Percentiles rank a stretch among this genome's conserved stretches.
phyloP scores from a whole-genome alignment of 2,113 vertebrate species.

The Corydoras sp. region DNA sequence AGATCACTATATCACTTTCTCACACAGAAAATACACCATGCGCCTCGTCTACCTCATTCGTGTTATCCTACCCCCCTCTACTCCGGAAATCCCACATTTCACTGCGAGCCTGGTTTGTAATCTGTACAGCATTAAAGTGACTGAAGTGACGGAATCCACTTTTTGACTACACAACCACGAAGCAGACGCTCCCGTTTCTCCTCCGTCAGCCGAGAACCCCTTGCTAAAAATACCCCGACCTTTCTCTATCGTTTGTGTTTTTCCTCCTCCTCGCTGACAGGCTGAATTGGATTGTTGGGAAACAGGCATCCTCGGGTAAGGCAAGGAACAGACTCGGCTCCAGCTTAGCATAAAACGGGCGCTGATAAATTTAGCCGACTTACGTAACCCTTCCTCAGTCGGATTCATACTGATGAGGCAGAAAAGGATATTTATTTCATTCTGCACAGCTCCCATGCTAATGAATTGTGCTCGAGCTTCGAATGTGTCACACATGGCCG shows the following conservation, averaged over 20 bases:
- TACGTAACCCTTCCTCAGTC: constrained; percentile 64
- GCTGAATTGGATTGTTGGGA: constrained; percentile 51
- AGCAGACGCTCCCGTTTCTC: constrained; percentile 30
- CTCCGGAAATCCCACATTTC: background rate
- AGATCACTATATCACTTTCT: too few species aligned
- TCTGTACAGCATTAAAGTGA: constrained; percentile 38
- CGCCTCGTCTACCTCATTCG: constrained; percentile 11
- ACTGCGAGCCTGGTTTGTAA: constrained; percentile 40
- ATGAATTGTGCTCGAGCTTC: constrained; percentile 49
- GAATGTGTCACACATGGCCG: constrained; percentile 43
- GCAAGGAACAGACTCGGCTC: constrained; percentile 53
- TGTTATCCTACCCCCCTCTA: background rate
- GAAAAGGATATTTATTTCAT: constrained; percentile 56
- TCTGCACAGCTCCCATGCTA: constrained; percentile 46
- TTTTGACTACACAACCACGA: constrained; percentile 41
- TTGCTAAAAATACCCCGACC: constrained; percentile 54
- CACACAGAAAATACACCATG: too few species aligned
- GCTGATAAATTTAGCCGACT: constrained; percentile 71
- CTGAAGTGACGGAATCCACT: constrained; percentile 48
- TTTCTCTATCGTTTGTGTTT: constrained; percentile 48
- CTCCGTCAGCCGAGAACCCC: constrained; percentile 39
- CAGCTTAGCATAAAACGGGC: constrained; percentile 67
- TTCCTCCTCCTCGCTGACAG: constrained; percentile 32
- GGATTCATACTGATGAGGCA: constrained; percentile 69
- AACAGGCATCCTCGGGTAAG: constrained; percentile 52